phyloP scores from a whole-genome alignment of 1,140 invertebrate species.

The Daktulosphaira vitifoliae region DNA sequence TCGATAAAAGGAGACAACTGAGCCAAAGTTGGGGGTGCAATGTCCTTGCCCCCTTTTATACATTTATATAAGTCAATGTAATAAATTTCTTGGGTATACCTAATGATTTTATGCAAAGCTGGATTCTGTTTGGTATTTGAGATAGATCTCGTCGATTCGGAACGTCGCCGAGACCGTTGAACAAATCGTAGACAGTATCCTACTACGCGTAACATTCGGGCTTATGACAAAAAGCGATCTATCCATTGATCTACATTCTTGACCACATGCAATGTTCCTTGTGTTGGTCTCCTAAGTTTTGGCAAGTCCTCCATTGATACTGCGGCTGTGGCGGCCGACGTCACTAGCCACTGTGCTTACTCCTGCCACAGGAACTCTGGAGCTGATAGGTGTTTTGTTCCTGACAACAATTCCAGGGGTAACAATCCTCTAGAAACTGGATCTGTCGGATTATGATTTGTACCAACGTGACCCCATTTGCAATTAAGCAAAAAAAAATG shows the following conservation, averaged over 20 bases:
- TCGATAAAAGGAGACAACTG: too few species aligned
- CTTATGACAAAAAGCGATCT: not conserved
- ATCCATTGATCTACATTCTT: not conserved
- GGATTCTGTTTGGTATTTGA: not conserved
- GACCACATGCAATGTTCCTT: not conserved
- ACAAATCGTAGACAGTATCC: not conserved
- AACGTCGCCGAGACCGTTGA: not conserved
- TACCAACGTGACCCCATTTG: not conserved
- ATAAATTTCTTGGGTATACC: too few species aligned
- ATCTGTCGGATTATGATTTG: conserved; percentile 11
- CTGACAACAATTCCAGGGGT: conserved; percentile 15
- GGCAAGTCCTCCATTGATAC: not conserved
- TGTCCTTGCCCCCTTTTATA: too few species aligned
- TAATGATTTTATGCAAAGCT: not conserved
- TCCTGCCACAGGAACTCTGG: not conserved
- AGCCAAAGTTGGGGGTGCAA: too few species aligned
- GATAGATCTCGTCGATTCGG: not conserved
- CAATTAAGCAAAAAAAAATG: not conserved
- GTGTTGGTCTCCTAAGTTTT: not conserved
- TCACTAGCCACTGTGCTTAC: not conserved
- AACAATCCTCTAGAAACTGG: not conserved
- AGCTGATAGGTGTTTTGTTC: not conserved
- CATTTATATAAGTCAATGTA: not conserved
- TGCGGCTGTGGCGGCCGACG: not conserved
- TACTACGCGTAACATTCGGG: not conserved